These are phyloP conservation scores for Drepana falcataria DNA, from an alignment of 2,888 invertebrate species.

Conservation along the genomic window DNA sequence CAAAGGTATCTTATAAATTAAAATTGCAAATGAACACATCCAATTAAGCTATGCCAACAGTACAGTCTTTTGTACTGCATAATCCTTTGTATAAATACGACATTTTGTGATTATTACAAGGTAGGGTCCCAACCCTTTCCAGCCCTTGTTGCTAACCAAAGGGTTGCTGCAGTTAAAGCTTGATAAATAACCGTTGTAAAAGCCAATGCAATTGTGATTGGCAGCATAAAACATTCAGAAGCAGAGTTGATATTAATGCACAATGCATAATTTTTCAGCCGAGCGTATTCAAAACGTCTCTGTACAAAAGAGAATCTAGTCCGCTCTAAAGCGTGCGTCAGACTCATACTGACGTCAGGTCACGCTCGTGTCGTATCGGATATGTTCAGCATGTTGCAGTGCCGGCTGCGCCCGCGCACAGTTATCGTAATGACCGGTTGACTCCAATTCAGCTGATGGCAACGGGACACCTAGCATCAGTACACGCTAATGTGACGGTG, in stretches of 20 bases:
- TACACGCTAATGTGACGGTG: conserved; percentile 19
- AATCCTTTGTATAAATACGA: conserved; percentile 48
- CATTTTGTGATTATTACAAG: conserved; percentile 56
- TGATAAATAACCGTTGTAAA: conserved; percentile 30
- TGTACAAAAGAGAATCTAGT: no score
- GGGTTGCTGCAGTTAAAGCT: conserved; percentile 34
- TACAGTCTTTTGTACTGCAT: conserved; percentile 35
- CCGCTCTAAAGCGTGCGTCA: no score
- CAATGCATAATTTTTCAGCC: no score
- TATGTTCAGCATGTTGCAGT: conserved; percentile 17
- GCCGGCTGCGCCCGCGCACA: conserved; percentile 29
- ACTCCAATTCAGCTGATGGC: conserved; percentile 39
- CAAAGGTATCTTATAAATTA: neutral
- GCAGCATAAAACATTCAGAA: conserved; percentile 1
- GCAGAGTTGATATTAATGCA: neutral
- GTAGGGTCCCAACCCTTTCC: conserved; percentile 45
- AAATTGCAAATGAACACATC: conserved; percentile 7
- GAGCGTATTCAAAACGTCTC: no score
- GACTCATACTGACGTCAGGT: neutral
- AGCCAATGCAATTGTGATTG: conserved; percentile 13
- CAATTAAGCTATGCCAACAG: conserved; percentile 33
- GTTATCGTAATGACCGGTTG: conserved; percentile 48
- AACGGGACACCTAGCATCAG: conserved; percentile 29
- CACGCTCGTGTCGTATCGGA: conserved; percentile 25
- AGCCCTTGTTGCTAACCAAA: conserved; percentile 15